Evolutionary conservation across 2,888 invertebrate species (phyloP).

Genomic region (Agrochola lychnidis): DNA sequence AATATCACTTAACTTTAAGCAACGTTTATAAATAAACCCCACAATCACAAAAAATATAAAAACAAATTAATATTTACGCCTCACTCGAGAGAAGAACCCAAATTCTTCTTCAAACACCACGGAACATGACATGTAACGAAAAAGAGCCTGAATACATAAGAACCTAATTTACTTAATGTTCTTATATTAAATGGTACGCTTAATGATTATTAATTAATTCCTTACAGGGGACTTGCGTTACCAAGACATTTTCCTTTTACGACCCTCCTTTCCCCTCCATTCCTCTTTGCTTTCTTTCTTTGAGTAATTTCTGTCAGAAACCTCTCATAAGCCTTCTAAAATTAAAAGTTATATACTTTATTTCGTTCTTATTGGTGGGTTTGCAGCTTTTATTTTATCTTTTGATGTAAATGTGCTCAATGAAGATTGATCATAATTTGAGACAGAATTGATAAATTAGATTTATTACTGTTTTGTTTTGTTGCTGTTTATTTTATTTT

Average conservation of each 20-base stretch:
- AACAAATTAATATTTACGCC: background rate
- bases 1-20: no score
- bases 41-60: background rate
- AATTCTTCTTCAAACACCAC: background rate
- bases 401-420: conserved; percentile 36
- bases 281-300: conserved; percentile 24
- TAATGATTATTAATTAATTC: conserved; percentile 66
- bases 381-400: conserved; percentile 33
- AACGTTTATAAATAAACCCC: no score
- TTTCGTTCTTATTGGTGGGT: conserved; percentile 41
- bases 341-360: conserved; percentile 58
- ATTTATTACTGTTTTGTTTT: conserved; percentile 10
- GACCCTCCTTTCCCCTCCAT: background rate
- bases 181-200: conserved; percentile 53
- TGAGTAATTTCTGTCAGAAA: conserved; percentile 54
- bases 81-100: background rate
- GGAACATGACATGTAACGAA: conserved; percentile 12
- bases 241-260: conserved; percentile 56
- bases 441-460: conserved; percentile 13
- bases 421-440: conserved; percentile 38
- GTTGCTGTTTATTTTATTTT: background rate
- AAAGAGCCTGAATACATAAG: conserved; percentile 26
- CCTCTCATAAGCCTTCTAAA: conserved; percentile 58
- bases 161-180: conserved; percentile 42
- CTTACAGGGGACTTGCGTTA: conserved; percentile 48